A percentile compares a stretch with the other conserved stretches of the same genome.
Conservation (phyloP, 2,888 invertebrate genomes). For the Acleris laterana region DNA sequence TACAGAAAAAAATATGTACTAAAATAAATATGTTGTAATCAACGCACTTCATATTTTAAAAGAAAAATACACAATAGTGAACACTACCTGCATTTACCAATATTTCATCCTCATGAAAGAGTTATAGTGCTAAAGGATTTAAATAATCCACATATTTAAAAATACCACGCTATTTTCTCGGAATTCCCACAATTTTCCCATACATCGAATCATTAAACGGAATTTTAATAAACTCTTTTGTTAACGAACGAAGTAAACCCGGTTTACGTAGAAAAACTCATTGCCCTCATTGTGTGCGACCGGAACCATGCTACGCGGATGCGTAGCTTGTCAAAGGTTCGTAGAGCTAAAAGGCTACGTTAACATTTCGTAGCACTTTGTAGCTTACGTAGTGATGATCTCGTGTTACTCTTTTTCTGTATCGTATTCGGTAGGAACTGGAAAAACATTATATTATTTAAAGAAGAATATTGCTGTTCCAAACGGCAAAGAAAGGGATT, state of each 20-base stretch:
- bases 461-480: too few relatives aligned
- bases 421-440: too few relatives aligned
- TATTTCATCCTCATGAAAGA: neutral
- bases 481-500: too few relatives aligned
- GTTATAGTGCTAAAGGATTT: constrained; percentile 6
- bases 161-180: constrained; percentile 3
- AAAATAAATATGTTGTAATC: too few relatives aligned
- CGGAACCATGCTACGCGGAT: neutral
- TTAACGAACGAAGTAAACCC: constrained; percentile 9
- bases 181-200: constrained; percentile 1
- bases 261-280: constrained; percentile 8
- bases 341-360: constrained; percentile 21
- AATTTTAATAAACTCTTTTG: constrained; percentile 32
- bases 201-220: constrained; percentile 25
- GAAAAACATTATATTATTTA: too few relatives aligned
- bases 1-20: too few relatives aligned
- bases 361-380: constrained; percentile 21
- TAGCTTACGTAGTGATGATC: constrained; percentile 13
- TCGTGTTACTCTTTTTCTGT: too few relatives aligned
- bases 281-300: constrained; percentile 3
- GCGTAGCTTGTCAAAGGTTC: constrained; percentile 18
- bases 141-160: constrained; percentile 19
- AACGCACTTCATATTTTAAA: too few relatives aligned
- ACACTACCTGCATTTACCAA: neutral
- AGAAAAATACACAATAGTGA: too few relatives aligned